A percentile compares a stretch with the other conserved stretches of the same genome.
Evolutionary conservation across 2,113 vertebrate species (phyloP).

Genomic region (Chlorocebus sabaeus): DNA sequence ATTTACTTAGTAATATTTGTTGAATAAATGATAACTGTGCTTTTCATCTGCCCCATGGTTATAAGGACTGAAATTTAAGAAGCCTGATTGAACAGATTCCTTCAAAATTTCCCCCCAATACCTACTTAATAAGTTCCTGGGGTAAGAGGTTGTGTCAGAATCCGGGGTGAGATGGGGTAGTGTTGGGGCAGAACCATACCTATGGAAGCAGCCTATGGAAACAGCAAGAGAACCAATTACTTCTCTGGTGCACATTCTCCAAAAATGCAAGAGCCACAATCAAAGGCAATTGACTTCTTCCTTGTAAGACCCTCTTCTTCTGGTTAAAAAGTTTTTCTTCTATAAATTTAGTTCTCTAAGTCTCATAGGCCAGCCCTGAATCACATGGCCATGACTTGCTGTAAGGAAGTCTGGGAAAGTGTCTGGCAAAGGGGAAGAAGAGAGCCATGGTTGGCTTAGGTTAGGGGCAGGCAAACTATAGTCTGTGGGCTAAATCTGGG

Average conservation of each 20-base stretch:
- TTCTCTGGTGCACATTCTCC: not conserved
- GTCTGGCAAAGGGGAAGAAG: not conserved
- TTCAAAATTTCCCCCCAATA: not conserved
- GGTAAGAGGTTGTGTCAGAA: not conserved
- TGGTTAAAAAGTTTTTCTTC: not conserved
- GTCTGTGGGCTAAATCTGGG: not conserved
- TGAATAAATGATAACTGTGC: not conserved
- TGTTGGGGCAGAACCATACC: not conserved
- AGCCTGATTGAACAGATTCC: not conserved
- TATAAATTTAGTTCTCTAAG: not conserved
- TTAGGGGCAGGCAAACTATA: not conserved
- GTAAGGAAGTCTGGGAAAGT: not conserved
- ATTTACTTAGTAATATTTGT: not conserved
- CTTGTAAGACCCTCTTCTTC: not conserved
- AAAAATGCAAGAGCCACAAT: not conserved
- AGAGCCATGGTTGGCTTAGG: not conserved
- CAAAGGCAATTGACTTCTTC: not conserved
- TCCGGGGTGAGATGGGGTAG: not conserved
- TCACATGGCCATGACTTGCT: not conserved
- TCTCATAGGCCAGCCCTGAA: not conserved
- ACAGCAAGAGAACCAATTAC: not conserved
- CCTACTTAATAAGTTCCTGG: not conserved
- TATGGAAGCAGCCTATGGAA: not conserved
- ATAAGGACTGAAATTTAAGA: not conserved
- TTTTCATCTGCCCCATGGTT: not conserved